Evolutionary conservation across 2,888 invertebrate species (phyloP), one percentile per base, ranked within the genome.

Genomic region (Rhagium mordax): DNA sequence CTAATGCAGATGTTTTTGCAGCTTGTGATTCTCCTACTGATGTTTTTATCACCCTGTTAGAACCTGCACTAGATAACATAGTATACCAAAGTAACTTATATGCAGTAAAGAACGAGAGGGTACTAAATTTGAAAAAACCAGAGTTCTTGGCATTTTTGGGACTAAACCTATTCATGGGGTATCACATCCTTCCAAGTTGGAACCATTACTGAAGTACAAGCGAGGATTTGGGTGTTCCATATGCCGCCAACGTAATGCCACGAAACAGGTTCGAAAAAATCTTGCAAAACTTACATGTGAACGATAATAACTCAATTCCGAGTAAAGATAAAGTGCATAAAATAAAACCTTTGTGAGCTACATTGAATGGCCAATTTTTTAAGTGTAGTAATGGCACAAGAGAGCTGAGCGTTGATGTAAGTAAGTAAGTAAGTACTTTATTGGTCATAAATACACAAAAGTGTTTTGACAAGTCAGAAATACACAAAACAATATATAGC

Each of bases 71-170:
- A 59, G 73, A 69, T 70, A 74, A 53, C 51, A 77, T 61, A 71
- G 75, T 51, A 65, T 72, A 13, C 75, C 78, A 76, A 64, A 75
- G 72, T 47, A 78, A 77, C 33, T 67, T 79, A n/a, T 73, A 79
- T 73, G 77, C 70, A 10, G 70, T 67, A 10, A 76, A 79, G 70
- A 41, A 13, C 10, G 41, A 13, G 13, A 41, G 13, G 13, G 41
- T 41, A 13, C 13, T 41, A 41, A 41, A 8, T 41, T 41, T 41
- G 41, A 41, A 41, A 41, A 13, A 41, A 41, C 10, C 10, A 13
- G 41, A 41, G 13, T 41, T 41, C 13, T 13, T 41, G 10, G 41
- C 41, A 8, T 41, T 41, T 41, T 13, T 41, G 41, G 41, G 41
- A 1, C 10, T 41, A 41, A 41, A 13, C 13, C 6, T 41, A 1